phyloP scores from a whole-genome alignment of 1,140 invertebrate species.

The Aphelenchoides besseyi region DNA sequence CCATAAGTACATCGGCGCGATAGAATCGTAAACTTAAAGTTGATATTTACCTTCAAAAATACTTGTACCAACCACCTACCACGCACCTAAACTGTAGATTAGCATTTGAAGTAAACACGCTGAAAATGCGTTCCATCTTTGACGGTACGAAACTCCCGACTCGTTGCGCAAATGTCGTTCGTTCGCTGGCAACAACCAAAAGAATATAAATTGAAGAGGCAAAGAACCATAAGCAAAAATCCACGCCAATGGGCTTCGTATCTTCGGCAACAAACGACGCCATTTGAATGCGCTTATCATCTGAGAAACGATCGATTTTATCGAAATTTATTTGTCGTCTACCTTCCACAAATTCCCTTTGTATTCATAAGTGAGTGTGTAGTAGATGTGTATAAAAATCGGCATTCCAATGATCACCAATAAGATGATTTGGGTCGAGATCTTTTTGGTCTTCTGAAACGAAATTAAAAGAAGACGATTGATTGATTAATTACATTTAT shows the following conservation, averaged over 20 bases:
- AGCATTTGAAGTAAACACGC: conserved; percentile 1
- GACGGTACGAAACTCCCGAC: conserved; percentile 12
- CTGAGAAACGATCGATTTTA: conserved; percentile 1
- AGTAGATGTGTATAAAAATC: conserved; percentile 12
- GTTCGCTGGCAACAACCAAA: conserved; percentile 38
- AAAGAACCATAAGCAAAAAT: conserved; percentile 28
- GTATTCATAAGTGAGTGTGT: neutral
- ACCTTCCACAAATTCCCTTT: conserved; percentile 17
- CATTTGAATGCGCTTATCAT: neutral
- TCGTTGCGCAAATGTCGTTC: conserved; percentile 28
- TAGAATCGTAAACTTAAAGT: conserved; percentile 5
- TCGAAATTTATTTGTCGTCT: neutral
- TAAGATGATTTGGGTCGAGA: conserved; percentile 9
- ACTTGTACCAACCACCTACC: neutral
- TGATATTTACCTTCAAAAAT: neutral
- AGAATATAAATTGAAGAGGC: conserved; percentile 37
- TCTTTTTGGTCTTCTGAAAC: conserved; percentile 15
- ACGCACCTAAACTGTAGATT: neutral
- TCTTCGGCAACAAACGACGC: neutral
- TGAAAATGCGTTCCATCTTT: conserved; percentile 14
- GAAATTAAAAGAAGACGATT: conserved; percentile 14
- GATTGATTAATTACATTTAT: conserved; percentile 21
- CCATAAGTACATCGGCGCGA: neutral
- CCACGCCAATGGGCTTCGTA: conserved; percentile 15
- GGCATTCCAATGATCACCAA: conserved; percentile 12